Evolutionary conservation across 2,797 vertebrate species (phyloP), one percentile per base, ranked within the genome.

Genomic region (Parotocinclus haroldoi): DNA sequence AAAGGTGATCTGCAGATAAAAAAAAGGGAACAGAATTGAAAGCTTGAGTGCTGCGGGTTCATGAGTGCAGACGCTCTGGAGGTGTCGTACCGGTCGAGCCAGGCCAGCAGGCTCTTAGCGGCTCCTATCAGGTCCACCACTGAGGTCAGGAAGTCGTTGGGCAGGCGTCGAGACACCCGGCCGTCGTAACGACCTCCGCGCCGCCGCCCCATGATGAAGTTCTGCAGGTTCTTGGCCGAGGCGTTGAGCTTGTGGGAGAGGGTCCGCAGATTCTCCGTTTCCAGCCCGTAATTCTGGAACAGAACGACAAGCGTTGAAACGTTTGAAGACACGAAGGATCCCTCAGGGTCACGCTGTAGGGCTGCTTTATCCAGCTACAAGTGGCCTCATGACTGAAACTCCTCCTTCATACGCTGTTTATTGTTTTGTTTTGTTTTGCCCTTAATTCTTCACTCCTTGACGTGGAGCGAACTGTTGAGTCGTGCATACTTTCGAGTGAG

Each of bases 151-250:
- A 96, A 94, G 76, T 93, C 93, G 61, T 92, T 92, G 76, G 93
- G 93, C 76, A 95, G 85, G 44, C 94, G 88, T 57, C 93, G 83
- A 60, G 92, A 94, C 52, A 92, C 92, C 53, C 90, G 87, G 76
- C 88, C 92, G n/a, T 95, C 91, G 0, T 96, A 94, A 76, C 92
- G 92, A 38, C 94, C 92, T 0, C 90, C 90, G 83, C 93, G 89
- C 84, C 95, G 91, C 73, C 95, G 87, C 63, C 95, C 92, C 7
- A 93, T 89, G 79, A 97, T 95, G 68, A 95, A 95, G 82, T 94
- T 95, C 85, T 96, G 94, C 14, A 96, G 92, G 80, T 95, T 95
- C 86, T 95, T 96, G 16, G 94, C 93, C 0, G 94, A 95, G 46
- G 93, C 90, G 0, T 94, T 94, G 71, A 96, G 86, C 74, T 94